phyloP scores from a whole-genome alignment of 1,140 invertebrate species.

The Latrodectus geometricus region DNA sequence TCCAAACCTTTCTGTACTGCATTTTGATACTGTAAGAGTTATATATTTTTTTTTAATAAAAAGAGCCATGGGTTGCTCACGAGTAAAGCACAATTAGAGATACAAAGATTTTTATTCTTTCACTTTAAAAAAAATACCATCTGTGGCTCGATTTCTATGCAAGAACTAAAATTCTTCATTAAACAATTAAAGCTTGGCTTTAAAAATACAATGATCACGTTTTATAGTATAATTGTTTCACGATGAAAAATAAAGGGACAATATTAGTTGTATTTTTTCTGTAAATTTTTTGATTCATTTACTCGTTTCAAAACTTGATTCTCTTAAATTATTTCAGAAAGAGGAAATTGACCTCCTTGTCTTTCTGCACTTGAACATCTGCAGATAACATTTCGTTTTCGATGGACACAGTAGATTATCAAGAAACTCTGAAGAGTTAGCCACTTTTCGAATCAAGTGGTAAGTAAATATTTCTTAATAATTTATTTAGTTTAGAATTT shows the following conservation, averaged over 20 bases:
- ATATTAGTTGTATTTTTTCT: constrained; percentile 3
- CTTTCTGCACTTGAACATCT: not conserved
- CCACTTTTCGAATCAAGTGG: too few species aligned
- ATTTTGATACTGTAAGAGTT: too few species aligned
- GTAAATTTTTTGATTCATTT: constrained; percentile 6
- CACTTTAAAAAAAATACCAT: not conserved
- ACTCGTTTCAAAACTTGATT: not conserved
- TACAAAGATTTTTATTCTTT: not conserved
- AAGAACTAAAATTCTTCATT: not conserved
- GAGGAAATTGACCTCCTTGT: not conserved
- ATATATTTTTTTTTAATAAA: not conserved
- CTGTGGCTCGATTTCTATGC: not conserved
- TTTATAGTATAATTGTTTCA: constrained; percentile 14
- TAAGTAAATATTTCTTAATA: too few species aligned
- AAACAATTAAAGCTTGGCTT: not conserved
- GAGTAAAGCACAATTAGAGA: not conserved
- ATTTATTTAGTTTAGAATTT: too few species aligned
- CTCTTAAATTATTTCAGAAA: not conserved
- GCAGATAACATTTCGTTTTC: constrained; percentile 10
- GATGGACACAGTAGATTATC: not conserved
- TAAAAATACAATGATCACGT: not conserved
- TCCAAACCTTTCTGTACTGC: not conserved
- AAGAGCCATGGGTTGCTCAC: not conserved
- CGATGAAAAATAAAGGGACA: constrained; percentile 12
- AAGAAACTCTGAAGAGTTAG: not conserved